Conservation (phyloP, 2,888 invertebrate species). For the Oscheius sp. region DNA sequence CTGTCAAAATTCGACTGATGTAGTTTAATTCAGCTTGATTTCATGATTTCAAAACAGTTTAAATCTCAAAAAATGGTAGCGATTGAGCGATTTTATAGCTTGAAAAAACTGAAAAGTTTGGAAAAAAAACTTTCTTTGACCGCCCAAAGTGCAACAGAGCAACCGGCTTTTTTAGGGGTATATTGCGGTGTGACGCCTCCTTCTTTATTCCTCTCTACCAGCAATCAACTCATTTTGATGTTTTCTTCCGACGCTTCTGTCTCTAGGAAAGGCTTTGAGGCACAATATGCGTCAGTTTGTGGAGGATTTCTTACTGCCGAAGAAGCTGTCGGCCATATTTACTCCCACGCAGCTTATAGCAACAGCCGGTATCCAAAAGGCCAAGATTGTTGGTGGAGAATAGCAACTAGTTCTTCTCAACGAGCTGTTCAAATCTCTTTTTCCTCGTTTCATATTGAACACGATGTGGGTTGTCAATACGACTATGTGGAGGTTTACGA, state of each 20-base stretch:
- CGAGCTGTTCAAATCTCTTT: constrained; percentile 77
- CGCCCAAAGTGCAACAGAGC: too few relatives aligned
- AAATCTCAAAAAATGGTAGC: too few relatives aligned
- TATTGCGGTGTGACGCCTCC: constrained; percentile 78
- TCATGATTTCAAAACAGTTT: too few relatives aligned
- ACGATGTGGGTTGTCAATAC: constrained; percentile 88
- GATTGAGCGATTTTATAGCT: too few relatives aligned
- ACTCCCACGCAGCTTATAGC: constrained; percentile 92
- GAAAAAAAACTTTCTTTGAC: too few relatives aligned
- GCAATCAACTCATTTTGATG: constrained; percentile 78
- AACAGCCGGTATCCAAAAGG: constrained; percentile 83
- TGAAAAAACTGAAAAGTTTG: too few relatives aligned
- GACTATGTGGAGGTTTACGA: constrained; percentile 92
- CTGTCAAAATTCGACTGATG: too few relatives aligned
- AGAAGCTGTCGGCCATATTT: constrained; percentile 83
- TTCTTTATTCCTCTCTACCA: constrained; percentile 71
- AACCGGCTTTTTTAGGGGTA: constrained; percentile 29
- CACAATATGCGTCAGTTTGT: constrained; percentile 93
- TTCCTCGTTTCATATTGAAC: constrained; percentile 87
- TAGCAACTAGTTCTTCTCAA: constrained; percentile 38
- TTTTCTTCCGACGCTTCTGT: constrained; percentile 95
- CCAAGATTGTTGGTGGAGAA: constrained; percentile 61
- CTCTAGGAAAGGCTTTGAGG: constrained; percentile 90
- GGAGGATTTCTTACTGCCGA: constrained; percentile 88
- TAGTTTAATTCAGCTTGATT: too few relatives aligned